These are phyloP conservation scores for Latrodectus elegans DNA, from an alignment of 2,888 invertebrate genomes.

Conservation along the genomic window DNA sequence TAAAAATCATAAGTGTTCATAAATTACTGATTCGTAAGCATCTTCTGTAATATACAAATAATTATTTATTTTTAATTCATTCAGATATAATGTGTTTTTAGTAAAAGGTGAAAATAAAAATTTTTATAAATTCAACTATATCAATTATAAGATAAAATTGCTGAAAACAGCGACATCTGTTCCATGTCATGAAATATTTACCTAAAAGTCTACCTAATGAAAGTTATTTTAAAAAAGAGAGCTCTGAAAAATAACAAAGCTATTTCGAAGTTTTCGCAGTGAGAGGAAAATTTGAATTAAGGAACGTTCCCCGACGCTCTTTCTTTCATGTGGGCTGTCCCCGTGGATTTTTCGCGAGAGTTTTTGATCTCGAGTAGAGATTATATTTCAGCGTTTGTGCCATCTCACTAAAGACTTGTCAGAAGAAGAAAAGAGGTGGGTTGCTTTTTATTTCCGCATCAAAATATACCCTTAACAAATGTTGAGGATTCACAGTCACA, in stretches of 20 bases:
- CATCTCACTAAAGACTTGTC: slow-evolving; percentile 31
- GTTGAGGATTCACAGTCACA: slow-evolving; percentile 36
- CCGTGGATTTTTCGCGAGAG: slow-evolving; percentile 30
- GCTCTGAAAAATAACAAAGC: not conserved
- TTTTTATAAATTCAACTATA: too few species aligned
- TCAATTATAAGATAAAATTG: not conserved
- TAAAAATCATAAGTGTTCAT: too few species aligned
- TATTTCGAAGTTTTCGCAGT: too few species aligned
- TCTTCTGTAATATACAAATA: too few species aligned
- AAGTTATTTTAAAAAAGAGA: not conserved
- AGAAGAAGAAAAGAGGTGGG: slow-evolving; percentile 13
- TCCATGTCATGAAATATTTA: not conserved
- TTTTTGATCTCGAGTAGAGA: slow-evolving; percentile 40
- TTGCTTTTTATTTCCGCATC: slow-evolving; percentile 31
- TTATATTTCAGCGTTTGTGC: slow-evolving; percentile 57
- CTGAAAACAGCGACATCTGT: not conserved
- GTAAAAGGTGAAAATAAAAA: too few species aligned
- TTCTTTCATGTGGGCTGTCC: slow-evolving; percentile 11
- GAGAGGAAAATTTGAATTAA: not conserved
- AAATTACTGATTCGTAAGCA: too few species aligned
- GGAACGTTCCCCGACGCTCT: slow-evolving; percentile 19
- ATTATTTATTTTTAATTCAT: too few species aligned
- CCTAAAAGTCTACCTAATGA: not conserved
- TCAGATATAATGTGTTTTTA: too few species aligned
- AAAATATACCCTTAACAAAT: slow-evolving; percentile 53